These are phyloP conservation scores for Xyrichtys novacula DNA, from an alignment of 2,797 vertebrate species.

Conservation along the genomic window DNA sequence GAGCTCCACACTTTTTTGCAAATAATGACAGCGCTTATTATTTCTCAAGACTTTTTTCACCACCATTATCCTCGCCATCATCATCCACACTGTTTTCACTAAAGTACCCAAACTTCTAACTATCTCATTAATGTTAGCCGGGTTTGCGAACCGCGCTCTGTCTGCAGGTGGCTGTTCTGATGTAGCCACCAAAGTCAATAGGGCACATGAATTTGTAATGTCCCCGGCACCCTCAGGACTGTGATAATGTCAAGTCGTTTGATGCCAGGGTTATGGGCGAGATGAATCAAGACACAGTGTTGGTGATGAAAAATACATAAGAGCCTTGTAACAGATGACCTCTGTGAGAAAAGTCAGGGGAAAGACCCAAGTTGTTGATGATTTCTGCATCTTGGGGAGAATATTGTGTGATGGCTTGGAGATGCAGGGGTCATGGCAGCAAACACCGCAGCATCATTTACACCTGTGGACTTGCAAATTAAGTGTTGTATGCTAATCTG, in stretches of 20 bases:
- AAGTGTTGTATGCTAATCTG: slow-evolving; percentile 20
- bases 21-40: slow-evolving; percentile 61
- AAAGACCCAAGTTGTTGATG: slow-evolving; percentile 2
- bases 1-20: slow-evolving; percentile 19
- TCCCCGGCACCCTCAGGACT: slow-evolving; percentile 51
- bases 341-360: slow-evolving; percentile 33
- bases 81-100: neutral
- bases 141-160: slow-evolving; percentile 24
- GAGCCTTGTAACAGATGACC: slow-evolving; percentile 64
- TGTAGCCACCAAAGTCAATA: slow-evolving; percentile 70
- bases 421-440: slow-evolving; percentile 2
- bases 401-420: slow-evolving; percentile 4
- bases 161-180: slow-evolving; percentile 59
- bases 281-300: slow-evolving; percentile 67
- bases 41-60: slow-evolving; percentile 36
- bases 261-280: slow-evolving; percentile 62
- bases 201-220: slow-evolving; percentile 77
- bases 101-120: slow-evolving; percentile 26
- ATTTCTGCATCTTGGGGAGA: slow-evolving; percentile 14
- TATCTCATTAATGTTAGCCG: slow-evolving; percentile 42
- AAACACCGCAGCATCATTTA: slow-evolving; percentile 28
- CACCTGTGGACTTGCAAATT: slow-evolving; percentile 26
- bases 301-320: slow-evolving; percentile 79
- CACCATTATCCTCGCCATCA: slow-evolving; percentile 25
- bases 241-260: slow-evolving; percentile 76